A percentile compares a stretch with the other conserved stretches of the same genome.
These are phyloP conservation scores for Callipepla californica DNA, from an alignment of 2,113 vertebrate genomes.

Conservation along the genomic window DNA sequence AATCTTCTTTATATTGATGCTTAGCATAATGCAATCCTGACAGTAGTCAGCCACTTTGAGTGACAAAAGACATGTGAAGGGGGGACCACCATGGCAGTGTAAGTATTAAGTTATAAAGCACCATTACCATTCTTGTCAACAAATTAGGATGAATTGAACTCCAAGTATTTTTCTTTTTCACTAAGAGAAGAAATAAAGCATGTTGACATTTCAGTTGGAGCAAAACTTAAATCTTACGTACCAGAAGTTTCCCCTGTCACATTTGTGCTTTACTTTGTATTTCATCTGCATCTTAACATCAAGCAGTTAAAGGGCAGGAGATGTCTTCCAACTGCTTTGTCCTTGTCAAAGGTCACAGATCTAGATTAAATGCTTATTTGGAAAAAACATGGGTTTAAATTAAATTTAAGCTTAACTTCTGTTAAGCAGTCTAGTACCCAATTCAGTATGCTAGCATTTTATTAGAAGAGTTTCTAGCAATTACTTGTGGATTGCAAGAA, in stretches of 20 bases:
- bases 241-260: neutral
- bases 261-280: neutral
- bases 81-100: neutral
- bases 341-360: neutral
- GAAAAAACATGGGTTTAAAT: neutral
- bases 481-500: neutral
- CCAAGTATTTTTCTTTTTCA: neutral
- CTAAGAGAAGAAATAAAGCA: neutral
- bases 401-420: neutral
- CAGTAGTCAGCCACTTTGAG: neutral
- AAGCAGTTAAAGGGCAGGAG: neutral
- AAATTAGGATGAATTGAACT: neutral
- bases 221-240: neutral
- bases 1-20: neutral
- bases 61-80: neutral
- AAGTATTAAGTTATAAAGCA: neutral
- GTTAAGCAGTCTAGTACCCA: neutral
- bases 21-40: neutral
- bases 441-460: neutral
- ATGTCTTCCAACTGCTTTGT: neutral
- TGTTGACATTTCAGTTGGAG: neutral
- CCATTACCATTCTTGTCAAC: neutral
- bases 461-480: neutral
- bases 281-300: neutral
- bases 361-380: neutral